Percentiles rank a stretch among this genome's conserved stretches.
phyloP scores from a whole-genome alignment of 2,797 vertebrate species.

The Momotus momota region DNA sequence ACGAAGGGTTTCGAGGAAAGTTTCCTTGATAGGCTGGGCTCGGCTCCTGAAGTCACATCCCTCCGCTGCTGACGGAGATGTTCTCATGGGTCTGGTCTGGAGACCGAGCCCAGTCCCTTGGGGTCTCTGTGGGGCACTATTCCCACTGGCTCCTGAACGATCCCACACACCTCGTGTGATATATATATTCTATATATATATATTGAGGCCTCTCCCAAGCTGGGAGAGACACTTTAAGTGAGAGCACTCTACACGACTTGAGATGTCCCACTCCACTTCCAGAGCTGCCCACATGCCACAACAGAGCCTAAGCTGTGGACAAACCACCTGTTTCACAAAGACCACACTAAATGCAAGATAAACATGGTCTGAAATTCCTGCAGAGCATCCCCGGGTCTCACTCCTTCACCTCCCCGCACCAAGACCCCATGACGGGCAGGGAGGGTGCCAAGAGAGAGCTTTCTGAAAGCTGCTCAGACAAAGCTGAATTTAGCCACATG shows the following conservation, averaged over 20 bases:
- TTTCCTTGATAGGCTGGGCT: not conserved
- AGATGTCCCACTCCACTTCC: not conserved
- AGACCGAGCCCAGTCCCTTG: accelerated
- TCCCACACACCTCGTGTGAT: accelerated
- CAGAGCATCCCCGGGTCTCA: not conserved
- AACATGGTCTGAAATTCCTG: accelerated
- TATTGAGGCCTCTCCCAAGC: accelerated
- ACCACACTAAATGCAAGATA: accelerated
- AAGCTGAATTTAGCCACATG: accelerated
- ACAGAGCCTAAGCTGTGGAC: accelerated
- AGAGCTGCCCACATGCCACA: accelerated
- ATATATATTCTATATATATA: accelerated
- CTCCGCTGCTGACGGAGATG: accelerated
- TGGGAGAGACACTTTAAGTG: accelerated
- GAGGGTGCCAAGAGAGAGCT: not conserved
- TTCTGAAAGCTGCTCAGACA: not conserved
- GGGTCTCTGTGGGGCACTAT: accelerated
- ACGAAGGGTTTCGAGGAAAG: not conserved
- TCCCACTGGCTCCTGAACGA: accelerated
- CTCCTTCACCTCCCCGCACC: accelerated
- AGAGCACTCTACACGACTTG: accelerated
- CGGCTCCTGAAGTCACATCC: not conserved
- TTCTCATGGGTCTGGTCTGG: not conserved
- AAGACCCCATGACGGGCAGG: accelerated
- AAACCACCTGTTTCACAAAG: accelerated